Evolutionary conservation across 2,113 vertebrate species (phyloP), one percentile per base, ranked within the genome.

Genomic region (Poeciliopsis turrubarensis): DNA sequence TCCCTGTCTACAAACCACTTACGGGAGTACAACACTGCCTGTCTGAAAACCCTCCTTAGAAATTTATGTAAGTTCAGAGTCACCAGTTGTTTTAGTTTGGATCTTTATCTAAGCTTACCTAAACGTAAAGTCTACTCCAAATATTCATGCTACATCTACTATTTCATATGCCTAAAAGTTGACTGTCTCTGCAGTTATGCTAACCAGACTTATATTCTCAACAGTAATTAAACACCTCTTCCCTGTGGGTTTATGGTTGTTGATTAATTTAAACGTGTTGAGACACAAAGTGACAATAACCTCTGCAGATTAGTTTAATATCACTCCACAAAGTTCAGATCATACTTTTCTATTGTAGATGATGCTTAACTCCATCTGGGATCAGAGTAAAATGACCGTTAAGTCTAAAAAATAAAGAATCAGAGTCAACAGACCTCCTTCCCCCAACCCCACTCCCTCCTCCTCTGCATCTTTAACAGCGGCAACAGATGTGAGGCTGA

Each of bases 401-500:
- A 71, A 39, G 39, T 71, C 32, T 71, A 34, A 71, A 71, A 61
- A 8, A 37, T 37, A 39, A n/a, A 11, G 32, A 31, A n/a, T 29
- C n/a, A n/a, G 19, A 17, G 17, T 41, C 6, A 25, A 22, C 30
- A 44, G 66, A 47, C 31, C 51, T 25, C 32, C 57, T 51, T 51
- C 15, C 25, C 14, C 4, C 68, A 37, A 8, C 0, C 11, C 37
- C 39, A 15, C 12, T 15, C 39, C 39, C 39, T 15, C 13, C 39
- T 19, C 14, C 47, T 54, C 19, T 54, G 31, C 54, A 37, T 37
- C 37, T 62, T 72, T 62, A 62, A 61, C 37, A 51, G 61, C 64
- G 0, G 39, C 17, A 73, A 25, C 61, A 72, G 70, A 73, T 73
- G 39, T 64, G 70, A 41, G 57, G 14, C 60, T 9, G 51, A 60